A percentile compares a stretch with the other conserved stretches of the same genome.
These are phyloP conservation scores for Gonatopus flavifemur DNA, from an alignment of 1,140 invertebrate species.

Conservation along the genomic window DNA sequence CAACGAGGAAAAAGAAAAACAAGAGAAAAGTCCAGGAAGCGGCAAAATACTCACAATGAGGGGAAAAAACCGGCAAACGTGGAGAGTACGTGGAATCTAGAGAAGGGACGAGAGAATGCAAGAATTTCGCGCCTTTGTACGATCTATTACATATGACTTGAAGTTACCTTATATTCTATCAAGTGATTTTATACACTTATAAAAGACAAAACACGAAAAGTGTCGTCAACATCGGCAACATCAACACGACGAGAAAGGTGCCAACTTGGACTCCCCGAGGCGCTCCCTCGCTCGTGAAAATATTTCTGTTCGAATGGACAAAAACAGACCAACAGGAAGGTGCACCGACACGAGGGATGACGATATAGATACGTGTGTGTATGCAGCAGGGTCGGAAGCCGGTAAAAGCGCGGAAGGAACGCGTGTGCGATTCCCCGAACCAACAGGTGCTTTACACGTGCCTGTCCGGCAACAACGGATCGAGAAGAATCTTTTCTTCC, in stretches of 20 bases:
- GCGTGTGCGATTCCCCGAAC: slow-evolving; percentile 30
- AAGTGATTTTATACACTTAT: no score
- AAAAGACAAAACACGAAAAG: no score
- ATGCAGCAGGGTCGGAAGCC: neutral
- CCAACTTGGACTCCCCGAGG: slow-evolving; percentile 19
- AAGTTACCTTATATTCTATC: no score
- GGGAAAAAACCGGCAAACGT: neutral
- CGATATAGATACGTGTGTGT: no score
- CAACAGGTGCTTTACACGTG: slow-evolving; percentile 41
- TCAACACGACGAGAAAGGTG: no score
- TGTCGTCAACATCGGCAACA: no score
- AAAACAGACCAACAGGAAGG: slow-evolving; percentile 20
- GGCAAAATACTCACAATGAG: neutral
- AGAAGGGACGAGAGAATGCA: neutral
- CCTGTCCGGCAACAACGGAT: slow-evolving; percentile 30
- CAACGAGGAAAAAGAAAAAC: slow-evolving; percentile 1
- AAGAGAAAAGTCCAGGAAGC: neutral
- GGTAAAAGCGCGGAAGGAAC: slow-evolving; percentile 17
- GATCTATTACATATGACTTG: neutral
- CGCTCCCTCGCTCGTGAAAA: slow-evolving; percentile 35
- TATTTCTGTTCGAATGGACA: slow-evolving; percentile 33
- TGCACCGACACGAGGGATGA: slow-evolving; percentile 11
- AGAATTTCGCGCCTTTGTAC: no score
- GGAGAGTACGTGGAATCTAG: neutral
- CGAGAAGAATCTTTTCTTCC: slow-evolving; percentile 29